Base-by-base conservation (phyloP, 2,797 vertebrate species). In the Danio kyathit region DNA sequence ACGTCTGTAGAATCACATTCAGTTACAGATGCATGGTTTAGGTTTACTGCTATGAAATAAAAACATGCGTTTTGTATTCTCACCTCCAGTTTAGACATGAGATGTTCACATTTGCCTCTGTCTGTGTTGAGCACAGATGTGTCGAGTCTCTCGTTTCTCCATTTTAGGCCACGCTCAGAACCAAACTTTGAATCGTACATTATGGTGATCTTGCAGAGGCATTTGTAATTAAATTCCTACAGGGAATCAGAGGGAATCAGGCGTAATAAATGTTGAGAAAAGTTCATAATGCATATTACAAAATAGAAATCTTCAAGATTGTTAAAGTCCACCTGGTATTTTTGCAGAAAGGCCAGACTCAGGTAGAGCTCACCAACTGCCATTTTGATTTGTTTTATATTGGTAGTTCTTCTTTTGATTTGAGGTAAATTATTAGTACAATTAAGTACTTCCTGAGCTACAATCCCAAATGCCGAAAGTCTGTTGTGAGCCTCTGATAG, bases 361-460 rank as follows among this genome's bases (percentile, higher is more conserved):
- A 87, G 84, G 80, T 90, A 85, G 17, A 89, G 65, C 49, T 90
- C 89, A 41, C 85, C 86, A 61, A 90, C 82, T 71, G 86, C 88
- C 76, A 86, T 83, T 80, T 86, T 89, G 49, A 88, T 82, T 75
- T 85, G 77, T n/a, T 84, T 82, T 54, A 86, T 16, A n/a, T 65
- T 74, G 49, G 74, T 60, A 19, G 40, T 49, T 61, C 44, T 49
- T 64, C 71, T 79, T 80, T 84, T 60, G 8, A 74, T 14, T 46
- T 44, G 14, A 13, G 81, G 43, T 11, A 83, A 61, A 49, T 56
- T 67, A 40, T 52, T 70, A 56, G 73, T 69, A 71, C 21, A 46
- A 14, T 56, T 49, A 46, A 46, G 56, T 59, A 59, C 48, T 14
- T 71, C 81, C 16, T 76, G 72, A 51, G 83, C 70, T 75, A 83